These are phyloP conservation scores for Acrocephalus kingi DNA, from an alignment of 2,113 vertebrate genomes.

Conservation along the genomic window DNA sequence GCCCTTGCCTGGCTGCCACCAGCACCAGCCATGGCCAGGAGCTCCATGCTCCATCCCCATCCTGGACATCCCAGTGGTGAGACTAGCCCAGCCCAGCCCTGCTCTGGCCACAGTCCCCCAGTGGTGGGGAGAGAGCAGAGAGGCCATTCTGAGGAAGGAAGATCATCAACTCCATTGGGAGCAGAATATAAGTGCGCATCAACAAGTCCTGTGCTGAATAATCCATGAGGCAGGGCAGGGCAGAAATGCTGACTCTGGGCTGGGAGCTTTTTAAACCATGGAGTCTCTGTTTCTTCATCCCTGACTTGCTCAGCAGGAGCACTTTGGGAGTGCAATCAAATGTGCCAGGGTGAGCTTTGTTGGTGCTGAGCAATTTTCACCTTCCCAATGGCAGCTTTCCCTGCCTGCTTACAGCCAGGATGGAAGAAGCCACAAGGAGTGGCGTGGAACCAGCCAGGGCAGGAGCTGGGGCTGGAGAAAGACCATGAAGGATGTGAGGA, in stretches of 20 bases:
- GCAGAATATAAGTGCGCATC: constrained; percentile 14
- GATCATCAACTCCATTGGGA: constrained; percentile 5
- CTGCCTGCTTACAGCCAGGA: neutral
- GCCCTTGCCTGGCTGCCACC: neutral
- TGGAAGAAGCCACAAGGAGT: rapidly evolving
- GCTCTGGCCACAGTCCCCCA: rapidly evolving
- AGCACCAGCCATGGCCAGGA: neutral
- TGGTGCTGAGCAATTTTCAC: neutral
- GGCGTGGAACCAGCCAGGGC: neutral
- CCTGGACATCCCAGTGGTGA: neutral
- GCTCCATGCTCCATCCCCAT: neutral
- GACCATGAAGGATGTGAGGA: rapidly evolving
- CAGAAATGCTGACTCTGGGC: constrained; percentile 57
- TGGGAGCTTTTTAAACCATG: constrained; percentile 15
- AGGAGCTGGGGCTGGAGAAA: neutral
- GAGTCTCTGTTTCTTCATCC: neutral
- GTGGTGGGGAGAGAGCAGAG: rapidly evolving
- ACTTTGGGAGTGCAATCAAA: neutral
- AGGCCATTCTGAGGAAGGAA: neutral
- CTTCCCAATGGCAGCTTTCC: neutral
- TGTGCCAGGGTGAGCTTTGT: neutral
- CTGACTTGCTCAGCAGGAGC: neutral
- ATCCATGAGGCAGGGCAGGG: constrained; percentile 52
- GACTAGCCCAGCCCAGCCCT: neutral
- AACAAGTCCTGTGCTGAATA: constrained; percentile 56